phyloP scores from a whole-genome alignment of 2,113 vertebrate genomes.

The Cepphus grylle region DNA sequence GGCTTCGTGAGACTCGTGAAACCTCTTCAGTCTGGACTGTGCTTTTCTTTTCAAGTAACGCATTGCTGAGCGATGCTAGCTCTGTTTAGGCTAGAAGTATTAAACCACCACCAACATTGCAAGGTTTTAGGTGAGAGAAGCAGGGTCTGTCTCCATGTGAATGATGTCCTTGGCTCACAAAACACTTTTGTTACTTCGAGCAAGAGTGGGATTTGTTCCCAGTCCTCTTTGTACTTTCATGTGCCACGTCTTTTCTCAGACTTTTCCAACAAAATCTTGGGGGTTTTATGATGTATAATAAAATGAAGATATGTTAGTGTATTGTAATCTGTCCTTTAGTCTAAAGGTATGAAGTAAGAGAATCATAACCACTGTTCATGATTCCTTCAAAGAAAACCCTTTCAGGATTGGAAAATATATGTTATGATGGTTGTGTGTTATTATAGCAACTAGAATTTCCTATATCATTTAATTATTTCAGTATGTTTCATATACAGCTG shows the following conservation, averaged over 20 bases:
- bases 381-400: background rate
- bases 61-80: background rate
- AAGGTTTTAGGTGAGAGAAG: background rate
- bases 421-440: background rate
- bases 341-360: background rate
- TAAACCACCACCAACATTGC: background rate
- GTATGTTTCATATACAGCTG: background rate
- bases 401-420: background rate
- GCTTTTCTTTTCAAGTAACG: background rate
- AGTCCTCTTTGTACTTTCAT: background rate
- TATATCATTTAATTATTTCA: background rate
- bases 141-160: background rate
- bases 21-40: background rate
- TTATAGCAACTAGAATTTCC: background rate
- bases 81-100: background rate
- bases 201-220: background rate
- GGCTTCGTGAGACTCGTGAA: background rate
- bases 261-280: background rate
- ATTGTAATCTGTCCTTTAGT: background rate
- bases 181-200: background rate
- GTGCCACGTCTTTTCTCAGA: background rate
- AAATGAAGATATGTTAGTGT: background rate
- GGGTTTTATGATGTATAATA: background rate
- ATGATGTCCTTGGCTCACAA: background rate
- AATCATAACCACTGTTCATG: background rate